phyloP scores from a whole-genome alignment of 2,797 vertebrate species.

The Chelmon rostratus region DNA sequence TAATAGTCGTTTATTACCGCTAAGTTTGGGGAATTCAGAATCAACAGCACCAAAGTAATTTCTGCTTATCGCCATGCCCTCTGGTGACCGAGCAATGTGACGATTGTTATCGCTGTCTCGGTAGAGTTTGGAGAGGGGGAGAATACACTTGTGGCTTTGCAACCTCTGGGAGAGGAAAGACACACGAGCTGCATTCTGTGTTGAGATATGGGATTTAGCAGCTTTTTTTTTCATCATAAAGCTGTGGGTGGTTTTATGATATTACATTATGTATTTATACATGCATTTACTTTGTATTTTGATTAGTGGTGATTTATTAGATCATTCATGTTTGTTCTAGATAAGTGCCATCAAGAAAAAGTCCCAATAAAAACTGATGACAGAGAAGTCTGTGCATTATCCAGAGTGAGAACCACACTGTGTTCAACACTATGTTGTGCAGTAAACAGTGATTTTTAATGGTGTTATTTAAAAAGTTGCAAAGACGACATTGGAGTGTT shows the following conservation, averaged over 20 bases:
- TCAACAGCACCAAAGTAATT: conserved; percentile 63
- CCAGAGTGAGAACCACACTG: background rate
- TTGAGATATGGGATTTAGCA: background rate
- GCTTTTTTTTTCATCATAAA: background rate
- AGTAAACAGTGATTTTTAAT: too few species aligned
- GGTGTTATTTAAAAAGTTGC: too few species aligned
- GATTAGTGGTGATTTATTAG: background rate
- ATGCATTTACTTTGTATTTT: too few species aligned
- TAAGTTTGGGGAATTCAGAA: conserved; percentile 62
- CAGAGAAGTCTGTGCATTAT: too few species aligned
- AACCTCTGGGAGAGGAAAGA: conserved; percentile 22
- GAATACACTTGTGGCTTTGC: conserved; percentile 31
- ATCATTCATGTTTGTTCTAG: background rate
- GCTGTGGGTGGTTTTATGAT: background rate
- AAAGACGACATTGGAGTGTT: too few species aligned
- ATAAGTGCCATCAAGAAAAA: background rate
- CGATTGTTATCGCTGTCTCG: conserved; percentile 54
- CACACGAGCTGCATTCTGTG: conserved; percentile 9
- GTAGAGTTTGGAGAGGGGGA: conserved; percentile 32
- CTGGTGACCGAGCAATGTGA: conserved; percentile 52
- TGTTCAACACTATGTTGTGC: too few species aligned
- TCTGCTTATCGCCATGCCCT: conserved; percentile 66
- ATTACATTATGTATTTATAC: background rate
- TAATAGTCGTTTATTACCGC: conserved; percentile 55
- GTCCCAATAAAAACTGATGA: background rate